These are phyloP conservation scores for Plutella xylostella DNA, from an alignment of 2,888 invertebrate species.

Conservation along the genomic window DNA sequence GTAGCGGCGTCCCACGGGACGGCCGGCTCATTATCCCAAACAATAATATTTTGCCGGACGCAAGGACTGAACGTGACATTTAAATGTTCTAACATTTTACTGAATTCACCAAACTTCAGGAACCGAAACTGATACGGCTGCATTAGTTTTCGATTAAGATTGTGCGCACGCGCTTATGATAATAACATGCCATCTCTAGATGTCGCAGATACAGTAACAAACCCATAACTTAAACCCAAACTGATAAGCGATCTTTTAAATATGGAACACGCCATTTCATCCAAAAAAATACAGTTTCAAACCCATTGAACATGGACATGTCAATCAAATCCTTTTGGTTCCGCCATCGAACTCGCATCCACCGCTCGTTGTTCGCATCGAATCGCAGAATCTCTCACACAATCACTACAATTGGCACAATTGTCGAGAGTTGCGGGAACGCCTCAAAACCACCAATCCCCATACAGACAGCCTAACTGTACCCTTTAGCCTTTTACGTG, in stretches of 20 bases:
- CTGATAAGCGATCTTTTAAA: neutral
- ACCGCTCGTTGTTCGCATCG: conserved; percentile 2
- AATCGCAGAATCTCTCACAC: conserved; percentile 14
- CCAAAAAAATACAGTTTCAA: conserved; percentile 2
- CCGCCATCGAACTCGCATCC: conserved; percentile 14
- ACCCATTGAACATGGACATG: conserved; percentile 18
- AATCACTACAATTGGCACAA: conserved; percentile 43
- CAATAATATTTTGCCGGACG: conserved; percentile 24
- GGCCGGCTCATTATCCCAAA: conserved; percentile 32
- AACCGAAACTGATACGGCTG: no score
- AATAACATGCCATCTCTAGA: no score
- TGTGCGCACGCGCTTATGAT: no score
- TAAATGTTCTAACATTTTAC: neutral
- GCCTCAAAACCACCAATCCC: conserved; percentile 23
- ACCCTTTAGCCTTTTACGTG: conserved; percentile 8
- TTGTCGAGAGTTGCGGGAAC: conserved; percentile 26
- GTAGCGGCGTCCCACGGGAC: conserved; percentile 40
- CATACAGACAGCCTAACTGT: conserved; percentile 18
- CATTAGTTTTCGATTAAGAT: no score
- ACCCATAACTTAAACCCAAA: no score
- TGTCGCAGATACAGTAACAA: no score
- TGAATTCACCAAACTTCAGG: no score
- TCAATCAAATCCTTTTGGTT: conserved; percentile 25
- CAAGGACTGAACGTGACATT: no score
- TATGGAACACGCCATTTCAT: neutral